These are phyloP conservation scores for Geotrupes spiniger DNA, from an alignment of 2,888 invertebrate species.

Conservation along the genomic window DNA sequence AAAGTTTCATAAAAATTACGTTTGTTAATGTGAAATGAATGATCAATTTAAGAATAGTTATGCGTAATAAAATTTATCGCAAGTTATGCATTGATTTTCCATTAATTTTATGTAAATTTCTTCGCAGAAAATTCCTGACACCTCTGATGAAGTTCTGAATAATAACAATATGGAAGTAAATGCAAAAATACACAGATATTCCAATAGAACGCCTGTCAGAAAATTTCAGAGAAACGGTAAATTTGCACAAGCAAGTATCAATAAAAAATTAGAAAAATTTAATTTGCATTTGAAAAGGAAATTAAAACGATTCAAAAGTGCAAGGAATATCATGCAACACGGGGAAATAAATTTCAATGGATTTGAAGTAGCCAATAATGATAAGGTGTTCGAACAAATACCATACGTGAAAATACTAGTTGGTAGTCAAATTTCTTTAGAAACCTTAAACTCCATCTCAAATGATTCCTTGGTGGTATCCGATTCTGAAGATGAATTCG, in stretches of 20 bases:
- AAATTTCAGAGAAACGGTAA: not conserved
- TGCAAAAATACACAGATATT: too few relatives aligned
- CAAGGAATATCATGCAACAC: slow-evolving; percentile 3
- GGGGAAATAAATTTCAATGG: not conserved
- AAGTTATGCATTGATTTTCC: too few relatives aligned
- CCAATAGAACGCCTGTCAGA: too few relatives aligned
- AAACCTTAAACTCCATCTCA: not conserved
- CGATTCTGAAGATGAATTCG: slow-evolving; percentile 6
- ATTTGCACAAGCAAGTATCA: not conserved
- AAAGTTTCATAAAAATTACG: too few relatives aligned
- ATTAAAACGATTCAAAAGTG: slow-evolving; percentile 8
- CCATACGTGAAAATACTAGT: slow-evolving; percentile 9
- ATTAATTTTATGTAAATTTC: too few relatives aligned
- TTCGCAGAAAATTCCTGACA: too few relatives aligned
- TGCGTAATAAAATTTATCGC: too few relatives aligned
- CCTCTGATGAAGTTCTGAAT: too few relatives aligned
- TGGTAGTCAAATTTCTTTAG: slow-evolving; percentile 10
- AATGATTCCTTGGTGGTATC: not conserved
- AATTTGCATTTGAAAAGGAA: slow-evolving; percentile 8
- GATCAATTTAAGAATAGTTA: too few relatives aligned
- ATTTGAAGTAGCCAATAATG: not conserved
- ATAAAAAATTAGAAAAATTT: too few relatives aligned
- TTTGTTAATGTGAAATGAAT: too few relatives aligned
- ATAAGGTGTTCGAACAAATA: slow-evolving; percentile 4
- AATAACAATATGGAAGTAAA: too few relatives aligned